These are phyloP conservation scores for Cercocebus atys DNA, from an alignment of 2,113 vertebrate species.

Conservation along the genomic window DNA sequence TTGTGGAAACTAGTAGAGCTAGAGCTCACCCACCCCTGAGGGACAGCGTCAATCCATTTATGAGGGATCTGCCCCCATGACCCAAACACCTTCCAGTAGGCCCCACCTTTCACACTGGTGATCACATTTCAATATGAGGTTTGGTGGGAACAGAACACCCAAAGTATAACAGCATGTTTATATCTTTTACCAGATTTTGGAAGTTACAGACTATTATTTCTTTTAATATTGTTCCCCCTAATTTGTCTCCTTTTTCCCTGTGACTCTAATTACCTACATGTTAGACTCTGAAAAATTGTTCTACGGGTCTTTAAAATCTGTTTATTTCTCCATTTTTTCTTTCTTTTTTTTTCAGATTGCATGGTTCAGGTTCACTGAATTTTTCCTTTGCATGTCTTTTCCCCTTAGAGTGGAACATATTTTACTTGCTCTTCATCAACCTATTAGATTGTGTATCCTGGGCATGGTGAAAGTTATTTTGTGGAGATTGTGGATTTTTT, in stretches of 20 bases:
- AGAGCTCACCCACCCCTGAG: too few species aligned
- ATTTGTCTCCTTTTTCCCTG: neutral
- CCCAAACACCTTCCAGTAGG: too few species aligned
- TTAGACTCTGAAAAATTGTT: neutral
- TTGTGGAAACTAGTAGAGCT: too few species aligned
- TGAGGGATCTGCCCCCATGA: too few species aligned
- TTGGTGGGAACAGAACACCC: too few species aligned
- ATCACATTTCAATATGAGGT: too few species aligned
- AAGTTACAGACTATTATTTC: neutral
- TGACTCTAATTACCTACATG: neutral
- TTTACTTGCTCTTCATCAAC: neutral
- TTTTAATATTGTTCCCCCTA: neutral
- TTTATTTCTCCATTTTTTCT: neutral
- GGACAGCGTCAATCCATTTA: too few species aligned
- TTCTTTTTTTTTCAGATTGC: neutral
- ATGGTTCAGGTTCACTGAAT: neutral
- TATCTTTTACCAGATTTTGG: neutral
- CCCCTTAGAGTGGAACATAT: neutral
- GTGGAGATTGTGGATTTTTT: neutral
- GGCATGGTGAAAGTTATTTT: neutral
- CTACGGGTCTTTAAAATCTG: neutral
- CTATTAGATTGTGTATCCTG: neutral
- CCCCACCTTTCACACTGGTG: too few species aligned
- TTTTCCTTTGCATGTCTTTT: neutral
- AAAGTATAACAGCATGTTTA: too few species aligned